Evolutionary conservation across 2,797 vertebrate genomes (phyloP).

Genomic region (Anomalospiza imberbis): DNA sequence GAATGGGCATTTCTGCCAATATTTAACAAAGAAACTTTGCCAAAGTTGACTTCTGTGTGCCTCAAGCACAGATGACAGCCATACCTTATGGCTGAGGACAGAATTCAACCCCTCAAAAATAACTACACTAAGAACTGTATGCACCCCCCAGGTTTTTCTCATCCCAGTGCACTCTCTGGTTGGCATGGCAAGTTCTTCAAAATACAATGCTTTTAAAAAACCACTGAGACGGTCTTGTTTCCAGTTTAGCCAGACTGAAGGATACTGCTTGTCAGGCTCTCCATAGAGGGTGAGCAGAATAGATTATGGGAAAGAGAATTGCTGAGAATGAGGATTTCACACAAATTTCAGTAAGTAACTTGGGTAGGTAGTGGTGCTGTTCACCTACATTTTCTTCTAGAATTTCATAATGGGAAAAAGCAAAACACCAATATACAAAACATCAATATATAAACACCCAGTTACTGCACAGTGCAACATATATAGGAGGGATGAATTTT

Average conservation of each 20-base stretch:
- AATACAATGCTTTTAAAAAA: not conserved
- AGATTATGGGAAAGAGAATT: not conserved
- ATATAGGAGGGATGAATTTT: not conserved
- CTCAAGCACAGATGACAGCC: not conserved
- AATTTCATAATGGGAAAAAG: not conserved
- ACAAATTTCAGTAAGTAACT: not conserved
- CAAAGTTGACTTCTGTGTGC: fast-evolving
- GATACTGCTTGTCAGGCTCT: not conserved
- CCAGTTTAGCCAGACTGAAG: not conserved
- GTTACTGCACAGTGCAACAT: not conserved
- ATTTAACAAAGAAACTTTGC: not conserved
- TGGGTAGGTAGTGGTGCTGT: not conserved
- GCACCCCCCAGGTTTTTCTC: not conserved
- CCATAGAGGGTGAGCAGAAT: not conserved
- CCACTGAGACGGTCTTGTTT: not conserved
- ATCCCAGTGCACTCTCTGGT: not conserved
- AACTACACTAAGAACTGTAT: not conserved
- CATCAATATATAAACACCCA: not conserved
- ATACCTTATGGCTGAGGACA: not conserved
- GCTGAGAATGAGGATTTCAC: not conserved
- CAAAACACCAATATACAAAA: not conserved
- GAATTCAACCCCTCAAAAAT: not conserved
- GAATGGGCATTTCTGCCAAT: not conserved
- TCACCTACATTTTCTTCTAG: not conserved
- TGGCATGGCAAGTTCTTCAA: not conserved